Base-by-base conservation (phyloP, 1,140 invertebrate genomes). In the Polypedilum pembai region DNA sequence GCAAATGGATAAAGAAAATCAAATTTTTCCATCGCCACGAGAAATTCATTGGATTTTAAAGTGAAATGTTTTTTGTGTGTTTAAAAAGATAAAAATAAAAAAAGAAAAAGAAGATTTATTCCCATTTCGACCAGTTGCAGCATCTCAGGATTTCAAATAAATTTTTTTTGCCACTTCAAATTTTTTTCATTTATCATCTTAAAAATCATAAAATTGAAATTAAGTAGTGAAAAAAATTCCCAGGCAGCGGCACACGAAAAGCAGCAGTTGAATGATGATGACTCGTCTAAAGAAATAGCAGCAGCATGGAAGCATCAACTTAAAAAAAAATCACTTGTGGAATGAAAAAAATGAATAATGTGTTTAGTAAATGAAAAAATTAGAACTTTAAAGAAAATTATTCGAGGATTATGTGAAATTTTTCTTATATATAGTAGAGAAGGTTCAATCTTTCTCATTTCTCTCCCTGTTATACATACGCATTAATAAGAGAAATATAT, bases 341-440 rank as follows among this genome's bases (percentile, higher is more conserved):
- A 56, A n/a, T 12, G 15, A 56, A 56, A 12, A 56, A 56, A 56
- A n/a, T 56, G 24, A 56, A 69, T 69, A 69, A 69, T 69, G 65
- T 69, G 65, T 18, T 69, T 69, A 69, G 20, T 10, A 69, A 69
- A 69, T 69, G 18, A 69, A 10, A 21, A 69, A 69, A 69, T 69
- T 69, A 69, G 65, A 18, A 69, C 65, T 69, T 69, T 69, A 21
- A n/a, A 18, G 8, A 69, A 69, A 69, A 69, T 69, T 20, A 20
- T 69, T 69, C 17, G 20, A 69, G 65, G 65, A 69, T 69, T 69
- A 21, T 69, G 65, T 69, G 65, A 69, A 69, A 18, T 69, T 69
- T 69, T 69, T 18, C 65, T 69, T 18, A 69, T 69, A 69, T 69
- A 69, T 8, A 56, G n/a, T 45, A 3, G 1, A 10, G 15, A 10